phyloP scores from a whole-genome alignment of 1,140 invertebrate genomes.

The Linepithema humile region DNA sequence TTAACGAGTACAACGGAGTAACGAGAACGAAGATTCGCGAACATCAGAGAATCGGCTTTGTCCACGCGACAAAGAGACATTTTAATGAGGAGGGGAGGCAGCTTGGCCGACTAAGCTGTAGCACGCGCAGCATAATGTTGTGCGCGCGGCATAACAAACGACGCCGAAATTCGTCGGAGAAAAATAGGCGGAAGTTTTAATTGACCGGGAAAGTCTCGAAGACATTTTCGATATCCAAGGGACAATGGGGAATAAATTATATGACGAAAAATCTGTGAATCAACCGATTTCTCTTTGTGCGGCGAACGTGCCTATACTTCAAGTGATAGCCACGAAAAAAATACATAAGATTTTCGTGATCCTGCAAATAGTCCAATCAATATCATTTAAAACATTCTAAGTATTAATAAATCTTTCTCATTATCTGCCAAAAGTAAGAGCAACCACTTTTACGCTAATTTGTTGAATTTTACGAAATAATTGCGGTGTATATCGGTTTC shows the following conservation, averaged over 20 bases:
- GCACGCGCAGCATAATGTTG: neutral
- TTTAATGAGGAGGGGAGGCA: constrained; percentile 66
- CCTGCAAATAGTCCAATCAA: neutral
- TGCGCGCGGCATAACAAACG: constrained; percentile 54
- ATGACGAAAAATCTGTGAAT: constrained; percentile 38
- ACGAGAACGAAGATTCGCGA: constrained; percentile 45
- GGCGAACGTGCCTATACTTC: neutral
- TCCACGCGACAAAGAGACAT: constrained; percentile 66
- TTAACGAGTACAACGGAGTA: constrained; percentile 54
- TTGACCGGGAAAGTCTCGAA: constrained; percentile 11
- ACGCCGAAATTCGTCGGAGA: constrained; percentile 47
- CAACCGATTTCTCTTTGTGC: constrained; percentile 39
- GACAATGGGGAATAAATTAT: constrained; percentile 51
- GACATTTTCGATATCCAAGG: constrained; percentile 53
- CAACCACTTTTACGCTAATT: neutral
- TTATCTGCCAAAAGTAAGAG: neutral
- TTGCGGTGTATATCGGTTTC: neutral
- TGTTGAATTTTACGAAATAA: neutral
- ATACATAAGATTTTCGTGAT: constrained; percentile 20
- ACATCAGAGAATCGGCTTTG: constrained; percentile 59
- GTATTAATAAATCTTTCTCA: neutral
- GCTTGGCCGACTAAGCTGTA: constrained; percentile 60
- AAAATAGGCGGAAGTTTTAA: constrained; percentile 55
- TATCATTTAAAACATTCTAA: neutral
- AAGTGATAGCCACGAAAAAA: neutral